Percentiles rank a stretch among this genome's conserved stretches.
These are phyloP conservation scores for Epinephelus malabaricus DNA, from an alignment of 2,797 vertebrate species.

Conservation along the genomic window DNA sequence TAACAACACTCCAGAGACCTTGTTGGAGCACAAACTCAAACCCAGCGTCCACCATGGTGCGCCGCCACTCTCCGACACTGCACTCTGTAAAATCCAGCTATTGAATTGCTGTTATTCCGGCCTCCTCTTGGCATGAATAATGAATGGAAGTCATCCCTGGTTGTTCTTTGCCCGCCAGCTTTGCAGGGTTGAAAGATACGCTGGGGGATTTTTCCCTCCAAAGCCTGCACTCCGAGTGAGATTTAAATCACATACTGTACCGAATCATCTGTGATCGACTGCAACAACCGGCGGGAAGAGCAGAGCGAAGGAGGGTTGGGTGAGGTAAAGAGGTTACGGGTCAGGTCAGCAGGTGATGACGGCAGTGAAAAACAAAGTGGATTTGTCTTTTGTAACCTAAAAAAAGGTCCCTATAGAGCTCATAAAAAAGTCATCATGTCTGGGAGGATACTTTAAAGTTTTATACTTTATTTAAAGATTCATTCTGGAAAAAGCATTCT, in stretches of 20 bases:
- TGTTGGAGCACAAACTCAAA: conserved; percentile 27
- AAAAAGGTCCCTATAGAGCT: conserved; percentile 70
- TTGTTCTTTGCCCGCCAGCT: conserved; percentile 45
- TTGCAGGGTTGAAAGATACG: conserved; percentile 30
- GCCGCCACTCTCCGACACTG: conserved; percentile 26
- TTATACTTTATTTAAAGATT: conserved; percentile 80
- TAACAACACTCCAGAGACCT: conserved; percentile 65
- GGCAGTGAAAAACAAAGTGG: conserved; percentile 4
- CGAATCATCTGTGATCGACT: conserved; percentile 5
- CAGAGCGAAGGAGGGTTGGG: conserved; percentile 9
- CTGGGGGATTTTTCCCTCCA: background rate
- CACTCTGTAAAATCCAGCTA: conserved; percentile 34
- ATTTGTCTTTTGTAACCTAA: conserved; percentile 67
- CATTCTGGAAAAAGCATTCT: conserved; percentile 63
- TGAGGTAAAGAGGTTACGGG: conserved; percentile 42
- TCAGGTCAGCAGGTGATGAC: conserved; percentile 27
- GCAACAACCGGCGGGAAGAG: conserved; percentile 14
- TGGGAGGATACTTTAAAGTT: conserved; percentile 71
- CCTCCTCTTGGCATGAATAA: conserved; percentile 61
- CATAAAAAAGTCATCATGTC: conserved; percentile 82
- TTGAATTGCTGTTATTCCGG: conserved; percentile 28
- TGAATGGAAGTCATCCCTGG: conserved; percentile 59
- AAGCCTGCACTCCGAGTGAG: conserved; percentile 4
- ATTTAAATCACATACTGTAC: conserved; percentile 27
- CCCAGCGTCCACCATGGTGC: conserved; percentile 1